phyloP scores from a whole-genome alignment of 2,797 vertebrate species.

The Labroides dimidiatus region DNA sequence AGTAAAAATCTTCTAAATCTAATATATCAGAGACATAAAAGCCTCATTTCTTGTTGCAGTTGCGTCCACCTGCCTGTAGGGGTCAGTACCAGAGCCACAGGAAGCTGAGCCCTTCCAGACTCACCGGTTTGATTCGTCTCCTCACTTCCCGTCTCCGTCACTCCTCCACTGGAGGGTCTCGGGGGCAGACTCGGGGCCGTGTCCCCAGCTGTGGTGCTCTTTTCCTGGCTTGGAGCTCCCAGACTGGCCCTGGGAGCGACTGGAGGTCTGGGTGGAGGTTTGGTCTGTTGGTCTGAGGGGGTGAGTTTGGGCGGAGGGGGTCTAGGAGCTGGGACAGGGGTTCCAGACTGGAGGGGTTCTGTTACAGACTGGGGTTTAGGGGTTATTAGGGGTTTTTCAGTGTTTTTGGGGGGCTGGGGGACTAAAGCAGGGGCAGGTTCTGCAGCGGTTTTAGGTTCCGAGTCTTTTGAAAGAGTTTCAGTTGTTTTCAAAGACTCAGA shows the following conservation, averaged over 20 bases:
- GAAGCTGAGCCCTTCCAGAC: neutral
- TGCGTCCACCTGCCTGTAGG: neutral
- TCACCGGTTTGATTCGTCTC: constrained; percentile 45
- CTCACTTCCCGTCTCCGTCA: neutral
- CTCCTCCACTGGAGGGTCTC: constrained; percentile 34
- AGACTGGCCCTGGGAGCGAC: constrained; percentile 77
- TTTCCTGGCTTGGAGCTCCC: constrained; percentile 59
- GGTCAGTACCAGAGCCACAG: neutral
- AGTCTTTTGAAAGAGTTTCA: neutral
- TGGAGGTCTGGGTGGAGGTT: constrained; percentile 77
- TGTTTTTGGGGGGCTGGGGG: constrained; percentile 4
- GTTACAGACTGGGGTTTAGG: constrained; percentile 31
- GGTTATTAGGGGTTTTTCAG: constrained; percentile 32
- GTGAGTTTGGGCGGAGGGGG: constrained; percentile 53
- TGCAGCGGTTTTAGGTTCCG: constrained; percentile 18
- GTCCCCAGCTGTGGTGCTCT: constrained; percentile 50
- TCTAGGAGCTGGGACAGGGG: constrained; percentile 56
- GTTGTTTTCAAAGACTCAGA: neutral
- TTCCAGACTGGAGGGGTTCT: neutral
- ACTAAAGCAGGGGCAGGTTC: constrained; percentile 17
- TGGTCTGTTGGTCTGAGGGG: constrained; percentile 32
- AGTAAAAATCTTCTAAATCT: too few species aligned
- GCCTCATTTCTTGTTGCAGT: neutral
- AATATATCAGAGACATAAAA: too few species aligned
- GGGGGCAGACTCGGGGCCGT: constrained; percentile 63